A percentile compares a stretch with the other conserved stretches of the same genome.
phyloP scores from a whole-genome alignment of 2,888 invertebrate species.

The Meloe dianella region DNA sequence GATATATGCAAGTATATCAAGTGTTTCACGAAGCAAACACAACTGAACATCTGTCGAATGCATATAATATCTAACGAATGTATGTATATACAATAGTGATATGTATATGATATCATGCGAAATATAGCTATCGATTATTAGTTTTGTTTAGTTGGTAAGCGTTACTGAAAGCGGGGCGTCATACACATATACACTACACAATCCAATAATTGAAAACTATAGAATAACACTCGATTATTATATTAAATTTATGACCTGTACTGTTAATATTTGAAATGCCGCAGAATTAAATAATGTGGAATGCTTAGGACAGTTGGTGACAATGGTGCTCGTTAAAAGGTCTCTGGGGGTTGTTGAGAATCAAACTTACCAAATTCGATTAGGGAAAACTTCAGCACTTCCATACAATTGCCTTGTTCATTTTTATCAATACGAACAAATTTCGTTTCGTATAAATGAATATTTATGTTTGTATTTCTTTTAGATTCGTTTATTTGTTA shows the following conservation, averaged over 20 bases:
- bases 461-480: no score
- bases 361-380: slow-evolving; percentile 22
- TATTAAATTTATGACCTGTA: slow-evolving; percentile 47
- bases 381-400: slow-evolving; percentile 21
- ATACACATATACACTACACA: background rate
- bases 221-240: slow-evolving; percentile 27
- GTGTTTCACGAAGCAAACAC: slow-evolving; percentile 37
- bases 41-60: slow-evolving; percentile 41
- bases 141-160: slow-evolving; percentile 2
- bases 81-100: background rate
- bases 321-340: slow-evolving; percentile 44
- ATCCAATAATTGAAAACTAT: background rate
- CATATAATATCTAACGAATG: background rate
- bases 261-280: slow-evolving; percentile 45
- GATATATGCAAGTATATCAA: slow-evolving; percentile 32
- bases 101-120: background rate
- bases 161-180: slow-evolving; percentile 36
- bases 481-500: no score
- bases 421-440: slow-evolving; percentile 4
- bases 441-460: background rate
- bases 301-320: slow-evolving; percentile 43
- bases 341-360: slow-evolving; percentile 14
- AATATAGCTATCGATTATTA: slow-evolving; percentile 4
- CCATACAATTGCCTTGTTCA: slow-evolving; percentile 1
- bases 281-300: slow-evolving; percentile 50